A percentile compares a stretch with the other conserved stretches of the same genome.
These are phyloP conservation scores for Agrochola macilenta DNA, from an alignment of 2,888 invertebrate genomes.

Conservation along the genomic window DNA sequence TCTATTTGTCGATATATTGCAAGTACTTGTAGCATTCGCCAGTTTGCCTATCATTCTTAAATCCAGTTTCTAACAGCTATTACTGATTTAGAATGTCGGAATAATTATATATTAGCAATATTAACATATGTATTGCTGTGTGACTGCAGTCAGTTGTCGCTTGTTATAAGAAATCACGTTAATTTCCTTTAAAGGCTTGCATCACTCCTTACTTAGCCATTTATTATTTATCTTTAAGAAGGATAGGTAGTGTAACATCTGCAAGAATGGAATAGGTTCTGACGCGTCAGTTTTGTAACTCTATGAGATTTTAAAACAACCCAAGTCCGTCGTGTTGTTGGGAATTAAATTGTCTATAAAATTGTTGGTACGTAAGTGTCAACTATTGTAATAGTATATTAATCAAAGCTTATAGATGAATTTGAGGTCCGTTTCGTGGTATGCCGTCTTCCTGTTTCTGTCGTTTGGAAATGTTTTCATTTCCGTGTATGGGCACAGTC, in stretches of 20 bases:
- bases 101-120: slow-evolving; percentile 37
- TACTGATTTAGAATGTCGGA: slow-evolving; percentile 51
- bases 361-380: slow-evolving; percentile 40
- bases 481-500: slow-evolving; percentile 7
- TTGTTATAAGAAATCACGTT: slow-evolving; percentile 62
- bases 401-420: slow-evolving; percentile 52
- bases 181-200: slow-evolving; percentile 70
- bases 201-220: slow-evolving; percentile 70
- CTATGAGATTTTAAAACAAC: slow-evolving; percentile 47
- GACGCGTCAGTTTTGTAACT: slow-evolving; percentile 60
- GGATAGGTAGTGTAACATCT: slow-evolving; percentile 69
- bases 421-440: slow-evolving; percentile 39
- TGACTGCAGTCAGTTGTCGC: slow-evolving; percentile 51
- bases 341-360: slow-evolving; percentile 52
- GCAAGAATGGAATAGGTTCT: slow-evolving; percentile 64
- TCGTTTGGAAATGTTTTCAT: slow-evolving; percentile 32
- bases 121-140: slow-evolving; percentile 36
- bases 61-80: slow-evolving; percentile 39
- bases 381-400: slow-evolving; percentile 35
- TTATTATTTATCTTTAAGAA: slow-evolving; percentile 72
- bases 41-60: slow-evolving; percentile 36
- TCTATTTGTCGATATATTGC: slow-evolving; percentile 58
- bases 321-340: slow-evolving; percentile 47
- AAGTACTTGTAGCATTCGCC: slow-evolving; percentile 52
- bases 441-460: slow-evolving; percentile 25